Evolutionary conservation across 2,797 vertebrate genomes (phyloP).

Genomic region (Salarias fasciatus): DNA sequence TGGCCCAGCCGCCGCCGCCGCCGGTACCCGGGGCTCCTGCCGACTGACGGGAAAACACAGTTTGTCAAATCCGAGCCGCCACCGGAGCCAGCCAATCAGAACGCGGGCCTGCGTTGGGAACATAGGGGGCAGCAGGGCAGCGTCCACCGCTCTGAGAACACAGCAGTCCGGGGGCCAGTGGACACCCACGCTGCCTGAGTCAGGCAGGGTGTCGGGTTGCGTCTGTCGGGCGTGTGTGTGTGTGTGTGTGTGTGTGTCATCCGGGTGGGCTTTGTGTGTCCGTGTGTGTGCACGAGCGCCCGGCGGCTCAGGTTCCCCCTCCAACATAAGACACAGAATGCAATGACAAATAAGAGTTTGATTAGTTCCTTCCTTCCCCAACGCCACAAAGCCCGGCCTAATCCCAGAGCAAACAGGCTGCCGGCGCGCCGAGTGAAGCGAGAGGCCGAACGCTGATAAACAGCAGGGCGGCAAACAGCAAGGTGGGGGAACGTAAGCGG

Average conservation of each 20-base stretch:
- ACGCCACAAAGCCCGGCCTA: slow-evolving; percentile 60
- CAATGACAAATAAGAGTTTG: slow-evolving; percentile 74
- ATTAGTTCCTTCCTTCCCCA: slow-evolving; percentile 78
- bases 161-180: slow-evolving; percentile 26
- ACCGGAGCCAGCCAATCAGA: slow-evolving; percentile 62
- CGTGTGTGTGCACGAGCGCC: slow-evolving; percentile 4
- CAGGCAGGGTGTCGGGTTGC: slow-evolving; percentile 54
- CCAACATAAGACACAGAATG: slow-evolving; percentile 59
- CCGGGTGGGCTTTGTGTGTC: too few species aligned
- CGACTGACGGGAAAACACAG: slow-evolving; percentile 76
- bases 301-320: slow-evolving; percentile 47
- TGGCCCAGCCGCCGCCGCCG: slow-evolving; percentile 25
- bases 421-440: slow-evolving; percentile 10
- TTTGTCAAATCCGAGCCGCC: slow-evolving; percentile 59
- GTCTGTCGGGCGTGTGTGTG: slow-evolving; percentile 56
- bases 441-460: slow-evolving; percentile 30
- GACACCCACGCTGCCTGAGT: slow-evolving; percentile 45
- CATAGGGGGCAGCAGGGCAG: slow-evolving; percentile 47
- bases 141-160: background rate
- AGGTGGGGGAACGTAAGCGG: slow-evolving; percentile 39
- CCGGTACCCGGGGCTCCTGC: slow-evolving; percentile 27
- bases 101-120: slow-evolving; percentile 50
- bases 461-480: too few species aligned
- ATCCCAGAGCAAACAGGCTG: slow-evolving; percentile 67
- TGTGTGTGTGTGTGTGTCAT: too few species aligned